These are phyloP conservation scores for Phaethornis superciliosus DNA, from an alignment of 2,113 vertebrate species.

Conservation along the genomic window DNA sequence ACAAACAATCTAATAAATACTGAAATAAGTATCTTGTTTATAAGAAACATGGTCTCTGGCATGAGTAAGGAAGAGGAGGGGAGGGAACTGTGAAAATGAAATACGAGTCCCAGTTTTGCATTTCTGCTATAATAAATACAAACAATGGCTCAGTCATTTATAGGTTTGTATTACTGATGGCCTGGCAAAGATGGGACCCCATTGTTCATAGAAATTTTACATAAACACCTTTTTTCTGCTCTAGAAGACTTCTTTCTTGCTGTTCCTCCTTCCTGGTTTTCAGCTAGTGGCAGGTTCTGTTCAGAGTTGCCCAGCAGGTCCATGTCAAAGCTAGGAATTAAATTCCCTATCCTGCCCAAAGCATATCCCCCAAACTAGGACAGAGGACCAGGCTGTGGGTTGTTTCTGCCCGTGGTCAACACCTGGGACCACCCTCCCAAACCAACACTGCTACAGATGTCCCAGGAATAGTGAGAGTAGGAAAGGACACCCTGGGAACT, in stretches of 20 bases:
- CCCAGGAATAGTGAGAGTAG: neutral
- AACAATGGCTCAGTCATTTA: neutral
- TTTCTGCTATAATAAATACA: neutral
- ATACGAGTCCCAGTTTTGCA: neutral
- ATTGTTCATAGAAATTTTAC: neutral
- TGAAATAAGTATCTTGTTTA: slow-evolving; percentile 4
- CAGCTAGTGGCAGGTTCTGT: neutral
- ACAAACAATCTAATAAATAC: slow-evolving; percentile 28
- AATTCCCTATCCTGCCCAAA: accelerated
- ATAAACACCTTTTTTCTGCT: neutral
- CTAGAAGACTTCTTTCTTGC: accelerated
- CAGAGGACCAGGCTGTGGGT: neutral
- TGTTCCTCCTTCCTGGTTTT: neutral
- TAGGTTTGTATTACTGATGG: neutral
- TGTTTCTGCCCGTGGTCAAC: neutral
- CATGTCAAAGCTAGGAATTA: neutral
- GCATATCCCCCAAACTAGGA: neutral
- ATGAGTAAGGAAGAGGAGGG: neutral
- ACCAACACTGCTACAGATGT: neutral
- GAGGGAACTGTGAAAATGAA: neutral
- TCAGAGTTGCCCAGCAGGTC: neutral
- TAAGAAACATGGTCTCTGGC: neutral
- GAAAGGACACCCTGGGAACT: neutral
- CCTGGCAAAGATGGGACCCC: neutral
- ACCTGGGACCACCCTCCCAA: neutral